Conservation (phyloP, 2,797 vertebrate genomes). For the Babyrousa celebensis region DNA sequence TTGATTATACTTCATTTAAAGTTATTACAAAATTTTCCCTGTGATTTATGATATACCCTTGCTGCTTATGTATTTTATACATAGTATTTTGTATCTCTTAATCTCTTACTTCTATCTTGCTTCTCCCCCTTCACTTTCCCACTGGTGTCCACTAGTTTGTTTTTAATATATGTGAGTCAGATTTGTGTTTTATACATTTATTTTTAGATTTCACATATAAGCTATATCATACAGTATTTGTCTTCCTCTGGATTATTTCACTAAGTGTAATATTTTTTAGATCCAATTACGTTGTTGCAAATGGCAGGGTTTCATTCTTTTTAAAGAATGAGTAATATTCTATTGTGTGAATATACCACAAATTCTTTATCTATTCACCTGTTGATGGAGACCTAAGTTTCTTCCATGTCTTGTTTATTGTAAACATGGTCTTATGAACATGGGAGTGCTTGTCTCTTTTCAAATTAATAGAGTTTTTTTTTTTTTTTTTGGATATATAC, state of each 20-base stretch:
- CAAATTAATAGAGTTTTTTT: background rate
- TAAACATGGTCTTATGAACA: background rate
- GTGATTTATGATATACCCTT: background rate
- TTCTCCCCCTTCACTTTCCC: background rate
- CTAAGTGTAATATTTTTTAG: too few species aligned
- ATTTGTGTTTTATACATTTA: too few species aligned
- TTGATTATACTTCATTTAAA: background rate
- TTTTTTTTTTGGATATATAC: background rate
- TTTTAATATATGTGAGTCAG: background rate
- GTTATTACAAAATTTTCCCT: background rate
- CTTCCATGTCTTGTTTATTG: background rate
- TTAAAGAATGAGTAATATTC: background rate
- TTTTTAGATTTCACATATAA: background rate
- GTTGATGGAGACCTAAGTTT: background rate
- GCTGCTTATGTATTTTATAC: background rate
- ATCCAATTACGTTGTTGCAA: background rate
- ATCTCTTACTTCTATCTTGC: background rate
- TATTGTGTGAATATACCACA: rapidly evolving
- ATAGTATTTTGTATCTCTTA: background rate
- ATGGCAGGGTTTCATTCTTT: background rate
- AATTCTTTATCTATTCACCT: background rate
- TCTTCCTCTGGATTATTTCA: background rate
- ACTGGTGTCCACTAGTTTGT: background rate
- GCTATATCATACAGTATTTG: background rate
- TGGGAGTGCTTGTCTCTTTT: background rate